These are phyloP conservation scores for Poecilia gillii DNA, from an alignment of 2,797 vertebrate species.

Conservation along the genomic window DNA sequence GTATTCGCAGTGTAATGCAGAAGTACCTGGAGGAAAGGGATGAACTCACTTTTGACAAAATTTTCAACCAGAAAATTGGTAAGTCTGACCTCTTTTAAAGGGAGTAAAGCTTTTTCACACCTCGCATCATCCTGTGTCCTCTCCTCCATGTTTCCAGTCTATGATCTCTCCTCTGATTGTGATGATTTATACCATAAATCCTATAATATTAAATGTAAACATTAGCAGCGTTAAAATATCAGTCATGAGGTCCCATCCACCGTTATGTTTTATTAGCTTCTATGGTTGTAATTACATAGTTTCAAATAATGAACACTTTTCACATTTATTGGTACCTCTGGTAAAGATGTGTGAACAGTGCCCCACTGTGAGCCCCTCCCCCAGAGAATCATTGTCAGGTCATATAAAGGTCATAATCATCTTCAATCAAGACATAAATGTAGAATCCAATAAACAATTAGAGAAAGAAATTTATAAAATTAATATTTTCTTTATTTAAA, in stretches of 20 bases:
- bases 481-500: no score
- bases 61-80: constrained; percentile 99
- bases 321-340: no score
- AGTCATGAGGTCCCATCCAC: background rate
- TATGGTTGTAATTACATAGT: background rate
- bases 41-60: constrained; percentile 97
- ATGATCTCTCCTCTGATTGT: background rate
- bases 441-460: no score
- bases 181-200: background rate
- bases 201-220: background rate
- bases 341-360: background rate
- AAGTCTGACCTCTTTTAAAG: constrained; percentile 45
- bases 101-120: background rate
- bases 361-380: no score
- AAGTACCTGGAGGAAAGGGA: constrained; percentile 96
- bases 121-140: background rate
- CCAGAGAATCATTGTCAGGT: no score
- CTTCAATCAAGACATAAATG: no score
- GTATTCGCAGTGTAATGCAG: constrained; percentile 99
- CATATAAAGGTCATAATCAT: no score
- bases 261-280: background rate
- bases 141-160: background rate
- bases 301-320: background rate
- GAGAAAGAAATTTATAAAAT: no score
- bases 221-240: background rate